These are phyloP conservation scores for Phaethornis superciliosus DNA, from an alignment of 2,113 vertebrate species.

Conservation along the genomic window DNA sequence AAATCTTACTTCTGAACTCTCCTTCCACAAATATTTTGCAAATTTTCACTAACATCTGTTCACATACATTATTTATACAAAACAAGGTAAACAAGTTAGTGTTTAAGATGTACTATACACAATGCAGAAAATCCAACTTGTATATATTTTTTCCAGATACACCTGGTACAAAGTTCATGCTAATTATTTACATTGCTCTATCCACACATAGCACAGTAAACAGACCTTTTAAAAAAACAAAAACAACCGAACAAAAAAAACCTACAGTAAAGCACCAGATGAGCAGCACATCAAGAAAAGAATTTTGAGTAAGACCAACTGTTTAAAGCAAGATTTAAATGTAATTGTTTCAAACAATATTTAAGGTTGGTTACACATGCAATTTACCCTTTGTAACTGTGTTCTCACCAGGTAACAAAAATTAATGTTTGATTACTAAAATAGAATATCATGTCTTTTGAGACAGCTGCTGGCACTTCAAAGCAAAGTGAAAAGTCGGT, in stretches of 20 bases:
- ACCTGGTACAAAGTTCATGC: neutral
- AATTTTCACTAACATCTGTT: neutral
- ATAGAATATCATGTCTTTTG: neutral
- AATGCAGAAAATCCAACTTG: neutral
- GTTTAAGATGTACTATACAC: neutral
- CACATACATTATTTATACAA: neutral
- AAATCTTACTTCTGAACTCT: constrained; percentile 7
- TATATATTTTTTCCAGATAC: neutral
- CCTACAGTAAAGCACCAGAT: neutral
- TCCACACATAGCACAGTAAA: neutral
- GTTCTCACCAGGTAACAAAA: neutral
- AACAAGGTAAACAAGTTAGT: neutral
- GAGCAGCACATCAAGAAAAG: neutral
- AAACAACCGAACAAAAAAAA: neutral
- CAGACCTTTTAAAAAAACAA: neutral
- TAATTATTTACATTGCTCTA: neutral
- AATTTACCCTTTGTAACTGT: neutral
- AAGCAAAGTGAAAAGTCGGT: constrained; percentile 14
- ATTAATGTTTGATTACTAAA: neutral
- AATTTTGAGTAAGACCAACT: neutral
- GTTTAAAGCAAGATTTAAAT: neutral
- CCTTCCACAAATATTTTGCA: neutral
- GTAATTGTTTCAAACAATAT: neutral
- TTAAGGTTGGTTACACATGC: neutral
- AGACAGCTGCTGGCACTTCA: constrained; percentile 24